Conservation (phyloP, 2,888 invertebrate species). For the Axea sp. region DNA sequence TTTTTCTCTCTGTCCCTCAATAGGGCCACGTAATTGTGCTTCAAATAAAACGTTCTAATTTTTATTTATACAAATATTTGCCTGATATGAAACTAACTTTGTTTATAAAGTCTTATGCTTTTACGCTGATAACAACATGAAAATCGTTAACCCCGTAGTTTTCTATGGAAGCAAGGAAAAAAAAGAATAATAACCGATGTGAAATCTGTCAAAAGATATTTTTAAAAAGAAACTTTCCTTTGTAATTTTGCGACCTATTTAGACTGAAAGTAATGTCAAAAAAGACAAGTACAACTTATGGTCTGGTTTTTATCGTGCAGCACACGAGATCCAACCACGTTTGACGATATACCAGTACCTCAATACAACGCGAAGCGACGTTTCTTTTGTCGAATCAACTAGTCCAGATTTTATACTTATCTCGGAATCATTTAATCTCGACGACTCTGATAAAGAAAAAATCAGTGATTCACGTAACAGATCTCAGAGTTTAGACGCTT, state of each 20-base stretch:
- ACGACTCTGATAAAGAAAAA: conserved; percentile 3
- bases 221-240: conserved; percentile 31
- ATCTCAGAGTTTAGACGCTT: too few species aligned
- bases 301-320: conserved; percentile 25
- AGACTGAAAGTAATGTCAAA: conserved; percentile 13
- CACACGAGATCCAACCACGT: conserved; percentile 7
- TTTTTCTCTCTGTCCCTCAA: too few species aligned
- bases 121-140: conserved; percentile 9
- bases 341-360: conserved; percentile 27
- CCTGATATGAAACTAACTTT: too few species aligned
- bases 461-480: conserved; percentile 2
- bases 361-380: conserved; percentile 21
- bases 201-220: conserved; percentile 38
- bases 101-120: conserved; percentile 1
- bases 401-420: conserved; percentile 43
- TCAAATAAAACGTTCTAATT: too few species aligned
- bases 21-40: too few species aligned
- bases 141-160: conserved; percentile 32
- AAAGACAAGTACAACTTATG: conserved; percentile 8
- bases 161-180: neutral
- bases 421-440: conserved; percentile 32
- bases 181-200: conserved; percentile 23
- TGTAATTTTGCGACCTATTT: conserved; percentile 26
- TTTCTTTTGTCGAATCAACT: conserved; percentile 44
- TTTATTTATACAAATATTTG: too few species aligned